Base-by-base conservation (phyloP, 2,797 vertebrate genomes). In the Sebastes cheni region DNA sequence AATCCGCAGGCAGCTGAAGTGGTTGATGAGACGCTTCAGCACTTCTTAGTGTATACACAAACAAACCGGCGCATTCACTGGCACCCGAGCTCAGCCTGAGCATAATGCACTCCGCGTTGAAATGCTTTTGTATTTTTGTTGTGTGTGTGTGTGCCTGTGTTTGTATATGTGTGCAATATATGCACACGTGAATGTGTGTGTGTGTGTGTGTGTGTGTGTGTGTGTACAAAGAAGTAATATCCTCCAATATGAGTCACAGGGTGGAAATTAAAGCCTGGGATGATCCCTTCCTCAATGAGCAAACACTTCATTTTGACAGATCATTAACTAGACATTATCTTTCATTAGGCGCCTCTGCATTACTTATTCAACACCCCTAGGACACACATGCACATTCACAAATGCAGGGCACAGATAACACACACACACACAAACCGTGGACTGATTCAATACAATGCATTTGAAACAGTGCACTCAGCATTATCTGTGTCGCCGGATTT, bases 241-340 rank as follows among this genome's bases (percentile, higher is more conserved):
- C 72, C 80, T 89, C 72, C 77, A 71, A 46, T 82, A 83, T 87
- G 90, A 92, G 89, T 94, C 93, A 85, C 83, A 82, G 88, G 79
- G 84, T 91, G 85, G 85, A 92, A 91, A 93, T 93, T 91, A 91
- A 92, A 93, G 89, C 83, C 80, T 42, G 67, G 76, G 91, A 91
- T 91, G 87, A 94, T 92, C 87, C 79, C 82, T 82, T 85, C 80
- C 70, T 92, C 86, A 91, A 88, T 91, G 89, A 93, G 89, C 91
- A 93, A 94, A 93, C 93, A 88, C 92, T 94, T 95, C 86, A 91
- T 94, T 93, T 92, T 94, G 93, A 92, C 92, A 95, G 92, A 91
- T 93, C 93, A 95, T 95, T 95, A 94, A 90, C 92, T 88, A 88
- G 88, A 93, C 92, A 89, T 94, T 93, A 93, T 94, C 91, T 92